phyloP scores from a whole-genome alignment of 2,113 vertebrate genomes.

The Muntiacus reevesi region DNA sequence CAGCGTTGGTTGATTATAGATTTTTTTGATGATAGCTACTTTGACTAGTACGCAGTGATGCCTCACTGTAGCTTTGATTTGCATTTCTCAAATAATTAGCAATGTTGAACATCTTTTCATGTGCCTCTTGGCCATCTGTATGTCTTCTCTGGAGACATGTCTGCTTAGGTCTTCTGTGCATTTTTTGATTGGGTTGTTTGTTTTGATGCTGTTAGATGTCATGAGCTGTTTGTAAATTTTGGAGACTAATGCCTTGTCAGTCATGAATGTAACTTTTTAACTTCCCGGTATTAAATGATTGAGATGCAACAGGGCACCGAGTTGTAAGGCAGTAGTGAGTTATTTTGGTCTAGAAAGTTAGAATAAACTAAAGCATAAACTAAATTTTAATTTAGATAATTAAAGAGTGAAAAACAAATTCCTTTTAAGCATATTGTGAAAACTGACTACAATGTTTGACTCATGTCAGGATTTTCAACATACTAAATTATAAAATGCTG shows the following conservation, averaged over 20 bases:
- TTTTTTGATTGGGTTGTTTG: background rate
- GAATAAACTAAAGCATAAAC: background rate
- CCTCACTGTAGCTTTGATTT: background rate
- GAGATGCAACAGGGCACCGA: background rate
- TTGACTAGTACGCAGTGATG: background rate
- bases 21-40: background rate
- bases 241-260: background rate
- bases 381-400: background rate
- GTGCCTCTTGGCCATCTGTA: background rate
- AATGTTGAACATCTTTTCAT: background rate
- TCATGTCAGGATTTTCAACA: background rate
- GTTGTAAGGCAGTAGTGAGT: background rate
- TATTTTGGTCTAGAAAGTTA: background rate
- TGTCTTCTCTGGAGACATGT: background rate
- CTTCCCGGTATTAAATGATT: background rate
- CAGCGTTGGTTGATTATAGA: background rate
- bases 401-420: background rate
- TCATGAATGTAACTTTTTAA: background rate
- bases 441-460: background rate
- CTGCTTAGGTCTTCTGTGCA: background rate
- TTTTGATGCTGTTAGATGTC: background rate
- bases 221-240: background rate
- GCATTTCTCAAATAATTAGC: background rate
- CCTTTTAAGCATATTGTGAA: background rate
- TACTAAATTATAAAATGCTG: background rate